phyloP scores from a whole-genome alignment of 2,888 invertebrate species.

The Pyrrhosoma nymphula region DNA sequence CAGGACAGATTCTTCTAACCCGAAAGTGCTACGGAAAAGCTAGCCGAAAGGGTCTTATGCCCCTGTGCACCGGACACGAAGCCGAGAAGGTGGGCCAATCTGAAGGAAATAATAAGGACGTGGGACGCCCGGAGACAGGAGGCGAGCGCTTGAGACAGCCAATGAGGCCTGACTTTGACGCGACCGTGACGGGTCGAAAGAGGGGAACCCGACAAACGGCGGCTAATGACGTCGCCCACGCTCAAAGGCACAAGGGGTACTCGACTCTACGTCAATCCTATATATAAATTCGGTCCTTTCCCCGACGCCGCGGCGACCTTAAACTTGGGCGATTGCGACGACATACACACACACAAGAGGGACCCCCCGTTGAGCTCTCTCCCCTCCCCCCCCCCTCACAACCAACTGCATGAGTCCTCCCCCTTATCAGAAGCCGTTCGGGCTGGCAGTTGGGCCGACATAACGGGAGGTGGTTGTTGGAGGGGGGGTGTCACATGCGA shows the following conservation, averaged over 20 bases:
- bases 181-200: background rate
- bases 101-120: background rate
- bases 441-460: no score
- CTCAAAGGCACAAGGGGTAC: background rate
- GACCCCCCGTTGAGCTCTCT: background rate
- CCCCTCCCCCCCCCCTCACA: background rate
- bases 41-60: no score
- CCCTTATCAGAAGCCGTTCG: no score
- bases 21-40: background rate
- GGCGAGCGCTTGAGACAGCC: slow-evolving; percentile 23
- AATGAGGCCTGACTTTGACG: slow-evolving; percentile 16
- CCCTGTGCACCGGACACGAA: background rate
- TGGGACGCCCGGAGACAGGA: background rate
- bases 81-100: background rate
- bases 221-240: background rate
- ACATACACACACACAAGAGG: background rate
- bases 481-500: background rate
- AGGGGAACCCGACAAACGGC: background rate
- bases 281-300: background rate
- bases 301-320: background rate
- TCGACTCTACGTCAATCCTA: background rate
- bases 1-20: no score
- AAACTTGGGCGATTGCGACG: background rate
- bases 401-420: background rate
- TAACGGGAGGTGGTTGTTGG: background rate